Percentiles rank a stretch among this genome's conserved stretches.
Evolutionary conservation across 2,797 vertebrate genomes (phyloP).

Genomic region (Enteromius fasciolatus): DNA sequence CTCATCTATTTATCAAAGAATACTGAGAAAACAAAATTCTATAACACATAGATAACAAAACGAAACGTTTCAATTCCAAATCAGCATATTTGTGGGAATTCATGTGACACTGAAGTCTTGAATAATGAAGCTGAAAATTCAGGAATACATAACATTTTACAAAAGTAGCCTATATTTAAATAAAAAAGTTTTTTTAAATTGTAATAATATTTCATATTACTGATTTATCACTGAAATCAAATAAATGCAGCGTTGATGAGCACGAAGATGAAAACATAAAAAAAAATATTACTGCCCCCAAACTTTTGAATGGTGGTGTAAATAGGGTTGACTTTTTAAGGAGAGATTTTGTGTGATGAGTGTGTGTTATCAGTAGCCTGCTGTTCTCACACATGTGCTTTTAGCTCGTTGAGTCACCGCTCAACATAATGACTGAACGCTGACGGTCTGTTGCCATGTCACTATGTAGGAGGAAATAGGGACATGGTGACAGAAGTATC

Average conservation of each 20-base stretch:
- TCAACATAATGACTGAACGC: conserved; percentile 11
- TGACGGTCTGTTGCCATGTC: neutral
- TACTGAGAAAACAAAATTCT: neutral
- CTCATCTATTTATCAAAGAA: neutral
- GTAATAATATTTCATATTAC: neutral
- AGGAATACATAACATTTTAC: neutral
- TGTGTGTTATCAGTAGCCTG: conserved; percentile 13
- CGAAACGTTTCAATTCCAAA: neutral
- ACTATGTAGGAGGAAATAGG: conserved; percentile 19
- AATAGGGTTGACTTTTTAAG: neutral
- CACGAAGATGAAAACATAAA: neutral
- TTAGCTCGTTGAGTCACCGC: conserved; percentile 27
- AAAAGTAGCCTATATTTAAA: neutral
- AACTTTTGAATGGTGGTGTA: neutral
- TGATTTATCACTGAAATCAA: neutral
- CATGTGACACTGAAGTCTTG: neutral
- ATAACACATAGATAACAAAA: neutral
- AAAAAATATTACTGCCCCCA: neutral
- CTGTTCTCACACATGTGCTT: conserved; percentile 46
- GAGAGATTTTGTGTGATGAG: neutral
- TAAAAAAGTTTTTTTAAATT: neutral
- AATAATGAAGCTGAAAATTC: neutral
- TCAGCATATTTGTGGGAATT: neutral
- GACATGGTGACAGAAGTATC: neutral
- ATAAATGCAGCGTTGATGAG: neutral